Evolutionary conservation across 2,797 vertebrate species (phyloP).

Genomic region (Arctocebus calabarensis): DNA sequence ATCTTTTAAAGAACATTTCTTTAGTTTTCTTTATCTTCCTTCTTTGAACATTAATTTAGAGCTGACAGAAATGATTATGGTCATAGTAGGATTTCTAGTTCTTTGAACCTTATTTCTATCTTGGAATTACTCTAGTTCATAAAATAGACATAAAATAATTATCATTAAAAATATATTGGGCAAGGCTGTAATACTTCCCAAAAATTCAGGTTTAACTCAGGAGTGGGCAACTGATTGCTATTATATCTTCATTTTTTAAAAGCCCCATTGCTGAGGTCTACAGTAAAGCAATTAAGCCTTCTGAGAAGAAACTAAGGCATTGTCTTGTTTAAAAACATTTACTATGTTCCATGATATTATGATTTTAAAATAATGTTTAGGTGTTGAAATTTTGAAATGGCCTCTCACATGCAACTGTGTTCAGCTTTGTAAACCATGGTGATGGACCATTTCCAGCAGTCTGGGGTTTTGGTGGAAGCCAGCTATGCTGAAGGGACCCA

Average conservation of each 20-base stretch:
- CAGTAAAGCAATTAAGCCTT: neutral
- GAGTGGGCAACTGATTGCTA: neutral
- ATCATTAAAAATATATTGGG: neutral
- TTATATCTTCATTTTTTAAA: neutral
- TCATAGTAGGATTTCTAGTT: neutral
- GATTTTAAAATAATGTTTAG: neutral
- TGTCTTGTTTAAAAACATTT: neutral
- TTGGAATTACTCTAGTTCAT: slow-evolving; percentile 11
- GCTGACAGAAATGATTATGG: neutral
- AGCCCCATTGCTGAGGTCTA: neutral
- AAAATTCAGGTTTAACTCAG: neutral
- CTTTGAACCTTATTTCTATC: neutral
- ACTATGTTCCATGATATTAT: neutral
- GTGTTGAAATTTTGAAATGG: neutral
- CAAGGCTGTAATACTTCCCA: neutral
- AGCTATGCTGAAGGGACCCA: neutral
- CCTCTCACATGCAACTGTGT: neutral
- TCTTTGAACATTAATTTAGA: neutral
- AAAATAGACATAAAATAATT: neutral
- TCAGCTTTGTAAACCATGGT: neutral
- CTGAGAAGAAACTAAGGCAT: neutral
- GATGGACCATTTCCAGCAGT: neutral
- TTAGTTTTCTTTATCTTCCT: neutral
- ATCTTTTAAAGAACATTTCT: neutral
- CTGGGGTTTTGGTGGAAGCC: neutral